Conservation (phyloP, 2,888 invertebrate genomes). For the Oxycera nigricornis region DNA sequence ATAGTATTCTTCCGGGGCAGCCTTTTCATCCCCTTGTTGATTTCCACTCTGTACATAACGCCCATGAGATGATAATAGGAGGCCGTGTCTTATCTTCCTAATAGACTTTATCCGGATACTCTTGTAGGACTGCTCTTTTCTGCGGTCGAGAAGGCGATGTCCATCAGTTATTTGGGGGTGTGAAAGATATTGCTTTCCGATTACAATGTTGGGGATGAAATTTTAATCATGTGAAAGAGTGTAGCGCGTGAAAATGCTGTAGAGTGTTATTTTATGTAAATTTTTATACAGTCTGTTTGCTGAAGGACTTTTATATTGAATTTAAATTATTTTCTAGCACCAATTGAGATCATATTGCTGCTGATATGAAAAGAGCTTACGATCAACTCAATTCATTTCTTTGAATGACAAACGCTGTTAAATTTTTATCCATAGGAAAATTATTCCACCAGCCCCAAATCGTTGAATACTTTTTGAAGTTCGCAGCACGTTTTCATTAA, state of each 20-base stretch:
- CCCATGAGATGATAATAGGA: slow-evolving; percentile 43
- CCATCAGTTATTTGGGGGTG: slow-evolving; percentile 42
- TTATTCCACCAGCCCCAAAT: no score
- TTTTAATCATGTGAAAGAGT: slow-evolving; percentile 45
- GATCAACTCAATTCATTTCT: no score
- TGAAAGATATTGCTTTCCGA: slow-evolving; percentile 46
- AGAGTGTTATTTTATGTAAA: background rate
- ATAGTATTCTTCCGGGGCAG: background rate
- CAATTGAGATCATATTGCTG: no score
- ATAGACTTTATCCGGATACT: slow-evolving; percentile 40
- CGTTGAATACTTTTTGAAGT: no score
- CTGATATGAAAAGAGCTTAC: no score
- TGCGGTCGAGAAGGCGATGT: slow-evolving; percentile 12
- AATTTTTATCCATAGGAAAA: no score
- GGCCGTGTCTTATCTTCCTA: slow-evolving; percentile 45
- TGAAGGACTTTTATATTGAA: background rate
- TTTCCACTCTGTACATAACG: slow-evolving; percentile 18
- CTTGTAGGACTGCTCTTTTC: background rate
- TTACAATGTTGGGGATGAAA: slow-evolving; percentile 45
- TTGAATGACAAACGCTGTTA: no score
- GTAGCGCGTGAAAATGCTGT: no score
- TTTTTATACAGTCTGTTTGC: background rate
- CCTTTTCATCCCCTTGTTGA: background rate
- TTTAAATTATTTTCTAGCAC: slow-evolving; percentile 12
- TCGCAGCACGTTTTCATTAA: no score